Evolutionary conservation across 1,140 invertebrate genomes (phyloP).

Genomic region (Neotoxoptera formosana): DNA sequence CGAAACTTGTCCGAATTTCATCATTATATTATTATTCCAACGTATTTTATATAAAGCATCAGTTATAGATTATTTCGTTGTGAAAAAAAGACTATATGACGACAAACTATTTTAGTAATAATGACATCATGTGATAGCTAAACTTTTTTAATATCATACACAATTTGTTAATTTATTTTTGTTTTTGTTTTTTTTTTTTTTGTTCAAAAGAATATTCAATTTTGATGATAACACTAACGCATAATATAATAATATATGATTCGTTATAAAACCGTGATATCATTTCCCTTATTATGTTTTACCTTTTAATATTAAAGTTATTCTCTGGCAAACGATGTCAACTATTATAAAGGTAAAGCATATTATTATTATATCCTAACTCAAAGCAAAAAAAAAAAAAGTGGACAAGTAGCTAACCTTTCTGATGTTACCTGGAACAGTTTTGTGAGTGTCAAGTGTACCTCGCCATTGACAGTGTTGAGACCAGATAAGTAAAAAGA

Average conservation of each 20-base stretch:
- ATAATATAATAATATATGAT: neutral
- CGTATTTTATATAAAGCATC: neutral
- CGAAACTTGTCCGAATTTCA: neutral
- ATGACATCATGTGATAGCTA: neutral
- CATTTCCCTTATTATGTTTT: neutral
- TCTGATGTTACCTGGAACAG: too few species aligned
- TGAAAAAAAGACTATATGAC: neutral
- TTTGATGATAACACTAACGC: neutral
- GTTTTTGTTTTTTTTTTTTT: too few species aligned
- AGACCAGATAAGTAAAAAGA: too few species aligned
- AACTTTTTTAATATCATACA: slow-evolving; percentile 43
- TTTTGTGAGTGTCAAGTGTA: neutral
- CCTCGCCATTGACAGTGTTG: too few species aligned
- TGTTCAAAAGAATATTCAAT: neutral
- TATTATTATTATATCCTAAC: neutral
- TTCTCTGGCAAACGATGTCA: neutral
- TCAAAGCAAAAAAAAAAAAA: neutral
- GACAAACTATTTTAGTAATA: neutral
- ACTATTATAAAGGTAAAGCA: neutral
- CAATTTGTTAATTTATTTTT: neutral
- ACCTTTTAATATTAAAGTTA: neutral
- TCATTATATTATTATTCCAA: neutral
- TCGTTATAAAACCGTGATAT: too few species aligned
- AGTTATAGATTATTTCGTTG: neutral
- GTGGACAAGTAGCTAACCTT: neutral